Evolutionary conservation across 1,140 invertebrate species (phyloP).

Genomic region (Zaprionus ornatus): DNA sequence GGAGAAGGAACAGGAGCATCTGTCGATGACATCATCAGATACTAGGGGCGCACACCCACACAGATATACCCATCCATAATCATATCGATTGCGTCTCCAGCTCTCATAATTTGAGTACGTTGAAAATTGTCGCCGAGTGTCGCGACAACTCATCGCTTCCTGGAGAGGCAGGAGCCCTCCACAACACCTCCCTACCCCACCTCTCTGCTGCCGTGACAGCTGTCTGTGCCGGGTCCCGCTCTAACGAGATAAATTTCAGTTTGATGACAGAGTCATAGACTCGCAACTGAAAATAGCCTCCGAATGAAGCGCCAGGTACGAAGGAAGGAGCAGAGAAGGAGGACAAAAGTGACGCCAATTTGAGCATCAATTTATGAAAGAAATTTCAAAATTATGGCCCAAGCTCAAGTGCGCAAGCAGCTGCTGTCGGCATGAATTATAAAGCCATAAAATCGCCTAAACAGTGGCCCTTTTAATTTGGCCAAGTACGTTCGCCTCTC

Average conservation of each 20-base stretch:
- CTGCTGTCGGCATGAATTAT: slow-evolving; percentile 51
- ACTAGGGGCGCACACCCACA: slow-evolving; percentile 13
- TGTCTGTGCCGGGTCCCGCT: slow-evolving; percentile 45
- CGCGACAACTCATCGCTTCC: slow-evolving; percentile 61
- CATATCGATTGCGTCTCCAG: slow-evolving; percentile 54
- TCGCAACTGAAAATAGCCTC: slow-evolving; percentile 67
- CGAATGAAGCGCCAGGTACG: slow-evolving; percentile 70
- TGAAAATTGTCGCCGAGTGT: slow-evolving; percentile 78
- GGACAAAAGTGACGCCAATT: slow-evolving; percentile 51
- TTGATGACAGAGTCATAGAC: slow-evolving; percentile 55
- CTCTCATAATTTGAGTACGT: slow-evolving; percentile 74
- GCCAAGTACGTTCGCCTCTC: neutral
- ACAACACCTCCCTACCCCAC: neutral
- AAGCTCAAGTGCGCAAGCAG: slow-evolving; percentile 19
- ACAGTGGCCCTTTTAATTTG: slow-evolving; percentile 36
- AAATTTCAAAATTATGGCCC: slow-evolving; percentile 55
- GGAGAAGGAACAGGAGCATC: slow-evolving; percentile 38
- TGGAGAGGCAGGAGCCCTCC: neutral
- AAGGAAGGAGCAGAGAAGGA: neutral
- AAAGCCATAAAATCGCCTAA: slow-evolving; percentile 58
- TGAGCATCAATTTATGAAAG: slow-evolving; percentile 51
- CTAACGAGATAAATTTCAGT: slow-evolving; percentile 81
- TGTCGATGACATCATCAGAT: slow-evolving; percentile 59
- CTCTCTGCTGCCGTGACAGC: slow-evolving; percentile 59
- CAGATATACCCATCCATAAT: slow-evolving; percentile 22